Conservation (phyloP, 2,888 invertebrate species). For the Polylopha cassiicola region DNA sequence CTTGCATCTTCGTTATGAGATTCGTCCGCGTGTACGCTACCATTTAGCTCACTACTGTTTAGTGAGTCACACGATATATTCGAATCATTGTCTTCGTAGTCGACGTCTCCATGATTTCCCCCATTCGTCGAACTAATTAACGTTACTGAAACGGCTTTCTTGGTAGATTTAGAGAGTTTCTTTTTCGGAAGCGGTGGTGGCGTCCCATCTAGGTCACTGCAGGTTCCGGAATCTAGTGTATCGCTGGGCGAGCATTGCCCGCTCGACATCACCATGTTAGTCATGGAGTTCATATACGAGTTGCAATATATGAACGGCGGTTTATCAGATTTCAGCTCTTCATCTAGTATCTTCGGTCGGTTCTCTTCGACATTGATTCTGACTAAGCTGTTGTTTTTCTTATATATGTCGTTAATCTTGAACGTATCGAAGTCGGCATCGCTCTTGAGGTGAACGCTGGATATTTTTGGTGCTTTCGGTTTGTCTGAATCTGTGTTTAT, state of each 20-base stretch:
- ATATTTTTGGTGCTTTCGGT: conserved; percentile 68
- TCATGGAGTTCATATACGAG: conserved; percentile 72
- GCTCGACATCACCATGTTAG: conserved; percentile 82
- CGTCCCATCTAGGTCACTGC: conserved; percentile 88
- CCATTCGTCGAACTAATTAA: conserved; percentile 75
- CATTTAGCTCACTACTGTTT: conserved; percentile 82
- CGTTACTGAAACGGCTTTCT: conserved; percentile 75
- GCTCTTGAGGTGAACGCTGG: conserved; percentile 70
- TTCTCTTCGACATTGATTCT: conserved; percentile 77
- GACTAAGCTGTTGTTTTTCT: conserved; percentile 76
- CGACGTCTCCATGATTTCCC: conserved; percentile 80
- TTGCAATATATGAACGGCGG: conserved; percentile 80
- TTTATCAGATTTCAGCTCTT: conserved; percentile 65
- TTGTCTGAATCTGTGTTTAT: conserved; percentile 80
- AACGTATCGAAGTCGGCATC: conserved; percentile 63
- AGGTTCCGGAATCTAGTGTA: conserved; percentile 89
- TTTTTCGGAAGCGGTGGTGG: conserved; percentile 83
- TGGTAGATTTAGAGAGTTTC: conserved; percentile 74
- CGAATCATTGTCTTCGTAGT: conserved; percentile 85
- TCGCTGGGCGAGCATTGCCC: conserved; percentile 91
- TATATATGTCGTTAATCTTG: conserved; percentile 55
- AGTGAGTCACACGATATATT: conserved; percentile 90
- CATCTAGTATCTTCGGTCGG: conserved; percentile 69
- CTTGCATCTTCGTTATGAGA: conserved; percentile 56
- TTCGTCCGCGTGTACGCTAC: conserved; percentile 71